Evolutionary conservation across 2,797 vertebrate genomes (phyloP).

Genomic region (Oceanodroma leucorhoa): DNA sequence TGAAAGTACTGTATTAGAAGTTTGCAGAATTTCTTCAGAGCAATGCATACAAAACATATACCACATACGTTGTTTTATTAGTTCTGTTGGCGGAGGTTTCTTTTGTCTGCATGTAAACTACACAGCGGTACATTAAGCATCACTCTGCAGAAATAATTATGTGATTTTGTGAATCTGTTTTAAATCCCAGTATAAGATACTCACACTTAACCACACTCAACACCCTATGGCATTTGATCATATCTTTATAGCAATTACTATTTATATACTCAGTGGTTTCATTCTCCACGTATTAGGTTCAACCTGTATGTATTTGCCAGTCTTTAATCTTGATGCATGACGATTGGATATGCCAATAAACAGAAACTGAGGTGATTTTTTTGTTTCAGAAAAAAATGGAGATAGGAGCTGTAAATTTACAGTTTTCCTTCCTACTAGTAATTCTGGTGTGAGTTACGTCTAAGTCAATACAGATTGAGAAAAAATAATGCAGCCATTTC

Average conservation of each 20-base stretch:
- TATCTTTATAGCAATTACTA: neutral
- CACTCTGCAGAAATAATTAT: neutral
- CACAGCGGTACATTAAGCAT: neutral
- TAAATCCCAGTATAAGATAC: neutral
- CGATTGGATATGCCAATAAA: neutral
- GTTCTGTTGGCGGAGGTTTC: neutral
- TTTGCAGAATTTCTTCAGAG: neutral
- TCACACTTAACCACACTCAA: neutral
- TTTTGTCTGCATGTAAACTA: neutral
- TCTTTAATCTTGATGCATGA: neutral
- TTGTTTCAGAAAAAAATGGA: neutral
- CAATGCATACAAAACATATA: neutral
- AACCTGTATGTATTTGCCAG: neutral
- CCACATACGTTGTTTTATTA: fast-evolving
- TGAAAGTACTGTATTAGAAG: neutral
- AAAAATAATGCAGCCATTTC: fast-evolving
- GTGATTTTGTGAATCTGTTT: neutral
- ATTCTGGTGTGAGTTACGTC: neutral
- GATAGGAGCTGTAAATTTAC: neutral
- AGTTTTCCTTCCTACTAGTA: neutral
- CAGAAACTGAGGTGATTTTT: fast-evolving
- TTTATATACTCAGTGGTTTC: neutral
- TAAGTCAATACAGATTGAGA: neutral
- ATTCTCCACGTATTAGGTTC: neutral
- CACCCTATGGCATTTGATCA: neutral